phyloP scores from a whole-genome alignment of 2,797 vertebrate species.

The Intellagama lesueurii region DNA sequence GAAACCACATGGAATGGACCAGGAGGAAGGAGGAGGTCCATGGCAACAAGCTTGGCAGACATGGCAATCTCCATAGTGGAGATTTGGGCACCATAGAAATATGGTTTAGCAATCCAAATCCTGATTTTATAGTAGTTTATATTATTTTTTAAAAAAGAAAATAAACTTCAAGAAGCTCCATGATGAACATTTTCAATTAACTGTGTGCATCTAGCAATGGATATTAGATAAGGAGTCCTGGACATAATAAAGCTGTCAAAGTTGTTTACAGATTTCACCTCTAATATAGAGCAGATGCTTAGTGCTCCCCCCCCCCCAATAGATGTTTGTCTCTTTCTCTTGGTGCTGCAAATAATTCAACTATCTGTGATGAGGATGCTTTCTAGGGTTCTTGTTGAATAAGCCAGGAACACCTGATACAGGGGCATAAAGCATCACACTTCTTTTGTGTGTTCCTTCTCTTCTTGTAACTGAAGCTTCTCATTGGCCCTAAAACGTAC shows the following conservation, averaged over 20 bases:
- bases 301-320: not conserved
- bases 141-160: not conserved
- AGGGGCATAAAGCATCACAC: too few relatives aligned
- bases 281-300: constrained; percentile 2
- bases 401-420: not conserved
- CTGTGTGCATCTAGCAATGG: not conserved
- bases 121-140: not conserved
- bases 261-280: constrained; percentile 19
- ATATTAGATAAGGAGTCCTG: constrained; percentile 7
- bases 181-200: not conserved
- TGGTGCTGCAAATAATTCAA: not conserved
- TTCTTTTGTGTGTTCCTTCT: too few relatives aligned
- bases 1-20: too few relatives aligned
- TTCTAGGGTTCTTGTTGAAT: not conserved
- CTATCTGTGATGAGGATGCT: not conserved
- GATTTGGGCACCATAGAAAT: too few relatives aligned
- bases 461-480: too few relatives aligned
- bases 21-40: too few relatives aligned
- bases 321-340: not conserved
- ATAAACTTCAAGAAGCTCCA: not conserved
- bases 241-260: constrained; percentile 27
- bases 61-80: too few relatives aligned
- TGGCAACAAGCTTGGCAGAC: too few relatives aligned
- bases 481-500: too few relatives aligned
- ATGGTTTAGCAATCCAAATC: not conserved